Evolutionary conservation across 2,888 invertebrate genomes (phyloP).

Genomic region (Heliconius aoede): DNA sequence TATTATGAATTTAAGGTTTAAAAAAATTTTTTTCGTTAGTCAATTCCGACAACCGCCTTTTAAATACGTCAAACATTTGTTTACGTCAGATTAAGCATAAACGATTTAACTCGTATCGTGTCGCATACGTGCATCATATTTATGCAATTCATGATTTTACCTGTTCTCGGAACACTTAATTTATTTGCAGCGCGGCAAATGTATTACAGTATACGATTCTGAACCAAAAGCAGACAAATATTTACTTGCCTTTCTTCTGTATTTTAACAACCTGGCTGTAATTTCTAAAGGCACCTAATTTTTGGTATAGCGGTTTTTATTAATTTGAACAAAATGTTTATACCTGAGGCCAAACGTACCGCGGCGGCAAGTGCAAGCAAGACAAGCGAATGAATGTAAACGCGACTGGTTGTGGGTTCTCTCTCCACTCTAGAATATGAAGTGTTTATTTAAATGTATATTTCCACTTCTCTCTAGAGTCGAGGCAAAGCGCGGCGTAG

Average conservation of each 20-base stretch:
- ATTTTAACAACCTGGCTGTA: neutral
- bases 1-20: neutral
- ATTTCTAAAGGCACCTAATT: neutral
- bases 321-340: no score
- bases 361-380: no score
- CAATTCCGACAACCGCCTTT: neutral
- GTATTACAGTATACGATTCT: neutral
- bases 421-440: no score
- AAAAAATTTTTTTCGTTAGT: neutral
- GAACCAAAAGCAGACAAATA: neutral
- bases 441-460: no score
- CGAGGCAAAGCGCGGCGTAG: no score
- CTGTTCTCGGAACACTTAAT: neutral
- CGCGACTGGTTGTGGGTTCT: no score
- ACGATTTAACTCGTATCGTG: neutral
- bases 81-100: slow-evolving; percentile 7
- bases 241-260: neutral
- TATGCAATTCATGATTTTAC: neutral
- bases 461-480: no score
- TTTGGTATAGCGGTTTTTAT: no score
- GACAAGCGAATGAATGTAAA: no score
- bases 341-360: no score
- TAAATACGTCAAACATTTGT: neutral
- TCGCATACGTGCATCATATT: slow-evolving; percentile 14
- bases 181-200: neutral